These are phyloP conservation scores for Helicoverpa assulta DNA, from an alignment of 2,888 invertebrate genomes.

Conservation along the genomic window DNA sequence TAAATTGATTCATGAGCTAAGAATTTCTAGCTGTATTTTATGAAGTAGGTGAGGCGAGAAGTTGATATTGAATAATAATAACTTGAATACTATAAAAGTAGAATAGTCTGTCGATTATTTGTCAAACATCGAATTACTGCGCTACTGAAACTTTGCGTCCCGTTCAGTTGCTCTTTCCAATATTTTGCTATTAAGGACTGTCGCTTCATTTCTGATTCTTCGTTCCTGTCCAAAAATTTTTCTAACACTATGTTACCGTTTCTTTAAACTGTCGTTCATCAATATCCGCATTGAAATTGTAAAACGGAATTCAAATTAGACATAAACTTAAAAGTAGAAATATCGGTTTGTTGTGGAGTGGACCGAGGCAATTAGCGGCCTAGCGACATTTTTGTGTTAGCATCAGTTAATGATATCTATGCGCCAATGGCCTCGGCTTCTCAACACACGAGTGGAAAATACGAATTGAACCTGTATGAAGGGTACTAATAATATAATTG, in stretches of 20 bases:
- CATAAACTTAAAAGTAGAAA: conserved; percentile 33
- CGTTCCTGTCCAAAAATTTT: neutral
- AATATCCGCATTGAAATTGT: conserved; percentile 26
- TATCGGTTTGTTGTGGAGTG: conserved; percentile 32
- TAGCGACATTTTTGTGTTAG: conserved; percentile 44
- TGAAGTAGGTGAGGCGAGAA: neutral
- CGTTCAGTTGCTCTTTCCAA: neutral
- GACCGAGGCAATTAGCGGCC: conserved; percentile 43
- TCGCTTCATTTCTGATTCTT: too few species aligned
- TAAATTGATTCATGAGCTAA: conserved; percentile 22
- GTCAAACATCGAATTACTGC: neutral
- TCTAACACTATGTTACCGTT: conserved; percentile 4
- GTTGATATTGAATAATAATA: neutral
- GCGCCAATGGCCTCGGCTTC: conserved; percentile 36
- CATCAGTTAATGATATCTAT: conserved; percentile 28
- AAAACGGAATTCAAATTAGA: conserved; percentile 39
- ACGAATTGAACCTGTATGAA: conserved; percentile 17
- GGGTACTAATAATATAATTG: too few species aligned
- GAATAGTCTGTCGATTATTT: neutral
- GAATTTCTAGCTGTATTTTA: conserved; percentile 44
- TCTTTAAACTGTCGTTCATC: conserved; percentile 9
- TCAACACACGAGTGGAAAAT: conserved; percentile 17
- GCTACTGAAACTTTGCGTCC: conserved; percentile 5
- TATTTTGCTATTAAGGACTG: neutral
- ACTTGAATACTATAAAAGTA: neutral